Evolutionary conservation across 2,113 vertebrate species (phyloP).

Genomic region (Phyllostomus hastatus): DNA sequence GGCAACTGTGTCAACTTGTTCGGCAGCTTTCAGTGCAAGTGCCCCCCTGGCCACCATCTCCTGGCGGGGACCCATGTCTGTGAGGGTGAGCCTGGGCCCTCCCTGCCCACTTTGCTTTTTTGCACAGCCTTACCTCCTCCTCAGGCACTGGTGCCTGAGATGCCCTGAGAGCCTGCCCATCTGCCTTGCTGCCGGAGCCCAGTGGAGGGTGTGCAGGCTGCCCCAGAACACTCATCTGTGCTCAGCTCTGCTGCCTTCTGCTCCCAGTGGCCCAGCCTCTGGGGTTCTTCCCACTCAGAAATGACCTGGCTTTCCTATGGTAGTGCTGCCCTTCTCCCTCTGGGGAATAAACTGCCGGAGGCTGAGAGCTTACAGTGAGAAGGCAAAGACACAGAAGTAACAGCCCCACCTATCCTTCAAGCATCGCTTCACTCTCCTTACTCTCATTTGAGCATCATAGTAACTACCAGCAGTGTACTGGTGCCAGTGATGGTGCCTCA

Average conservation of each 20-base stretch:
- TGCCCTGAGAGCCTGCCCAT: neutral
- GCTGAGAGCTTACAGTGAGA: neutral
- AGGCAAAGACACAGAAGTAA: neutral
- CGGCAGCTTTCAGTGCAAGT: slow-evolving; percentile 95
- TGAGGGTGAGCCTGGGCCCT: slow-evolving; percentile 83
- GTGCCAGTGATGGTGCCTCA: neutral
- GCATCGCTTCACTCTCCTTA: neutral
- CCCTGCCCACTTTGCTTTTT: neutral
- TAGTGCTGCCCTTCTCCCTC: neutral
- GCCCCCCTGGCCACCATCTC: slow-evolving; percentile 91
- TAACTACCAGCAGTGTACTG: neutral
- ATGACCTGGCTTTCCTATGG: neutral
- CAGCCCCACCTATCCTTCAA: neutral
- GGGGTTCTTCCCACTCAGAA: neutral
- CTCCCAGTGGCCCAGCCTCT: neutral
- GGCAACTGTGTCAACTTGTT: slow-evolving; percentile 95
- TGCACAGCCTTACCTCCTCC: neutral
- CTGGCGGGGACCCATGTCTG: slow-evolving; percentile 91
- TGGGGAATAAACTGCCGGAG: neutral
- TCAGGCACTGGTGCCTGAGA: neutral
- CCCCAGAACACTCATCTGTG: neutral
- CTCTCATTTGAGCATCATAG: neutral
- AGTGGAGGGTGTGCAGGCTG: too few relatives aligned
- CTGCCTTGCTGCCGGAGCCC: neutral
- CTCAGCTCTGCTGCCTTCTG: neutral